Percentiles rank a stretch among this genome's conserved stretches.
Conservation (phyloP, 53 echinoderm and acorn worm species). For the Holothuria leucospilota region DNA sequence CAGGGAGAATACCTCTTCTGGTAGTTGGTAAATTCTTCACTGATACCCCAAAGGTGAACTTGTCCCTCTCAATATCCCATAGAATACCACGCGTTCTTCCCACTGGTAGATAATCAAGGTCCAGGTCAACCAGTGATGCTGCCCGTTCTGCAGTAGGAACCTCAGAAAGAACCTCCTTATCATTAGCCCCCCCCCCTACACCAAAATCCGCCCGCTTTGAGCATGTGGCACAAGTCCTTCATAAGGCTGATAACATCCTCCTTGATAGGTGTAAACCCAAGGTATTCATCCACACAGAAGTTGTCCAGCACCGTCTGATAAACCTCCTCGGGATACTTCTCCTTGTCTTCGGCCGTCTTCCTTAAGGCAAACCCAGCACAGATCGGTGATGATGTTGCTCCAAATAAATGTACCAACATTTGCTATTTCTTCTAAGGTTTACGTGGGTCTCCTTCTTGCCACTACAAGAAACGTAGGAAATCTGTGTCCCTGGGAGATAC, state of each 20-base stretch:
- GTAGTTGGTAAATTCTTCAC: conserved; percentile 57
- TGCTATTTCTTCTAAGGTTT: conserved; percentile 2
- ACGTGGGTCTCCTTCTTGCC: conserved; percentile 39
- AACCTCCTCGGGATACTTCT: not conserved
- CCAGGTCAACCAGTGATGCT: conserved; percentile 44
- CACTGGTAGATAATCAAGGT: conserved; percentile 44
- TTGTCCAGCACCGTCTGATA: conserved; percentile 26
- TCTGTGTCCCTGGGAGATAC: conserved; percentile 50
- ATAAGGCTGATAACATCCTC: conserved; percentile 48
- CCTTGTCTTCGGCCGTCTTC: conserved; percentile 42
- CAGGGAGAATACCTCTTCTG: conserved; percentile 59
- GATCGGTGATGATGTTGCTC: conserved; percentile 58
- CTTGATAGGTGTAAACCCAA: conserved; percentile 45
- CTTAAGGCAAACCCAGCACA: too few relatives aligned
- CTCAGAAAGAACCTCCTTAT: conserved; percentile 15
- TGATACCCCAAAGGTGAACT: conserved; percentile 55
- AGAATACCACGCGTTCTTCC: conserved; percentile 68
- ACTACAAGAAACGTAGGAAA: conserved; percentile 67
- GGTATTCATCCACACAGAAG: conserved; percentile 71
- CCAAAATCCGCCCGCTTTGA: conserved; percentile 55
- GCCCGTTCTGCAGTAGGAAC: conserved; percentile 52
- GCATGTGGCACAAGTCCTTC: conserved; percentile 14
- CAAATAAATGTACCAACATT: conserved; percentile 62
- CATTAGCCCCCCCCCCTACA: conserved; percentile 59
- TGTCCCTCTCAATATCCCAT: conserved; percentile 59